Conservation (phyloP, 2,888 invertebrate species). For the Lomographa bimaculata region DNA sequence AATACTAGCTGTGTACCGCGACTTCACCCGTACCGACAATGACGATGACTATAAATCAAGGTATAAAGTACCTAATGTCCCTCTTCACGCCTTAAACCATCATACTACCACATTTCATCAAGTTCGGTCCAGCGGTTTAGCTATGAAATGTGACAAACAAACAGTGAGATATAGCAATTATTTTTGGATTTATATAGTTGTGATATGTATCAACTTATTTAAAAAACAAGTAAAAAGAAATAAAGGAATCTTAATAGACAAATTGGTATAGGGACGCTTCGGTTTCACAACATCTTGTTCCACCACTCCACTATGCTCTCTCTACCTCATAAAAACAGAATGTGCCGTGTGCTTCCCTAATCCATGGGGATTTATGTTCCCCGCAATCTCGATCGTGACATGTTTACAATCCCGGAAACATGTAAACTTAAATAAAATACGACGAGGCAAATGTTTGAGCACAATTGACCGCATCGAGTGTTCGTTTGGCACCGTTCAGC, state of each 20-base stretch:
- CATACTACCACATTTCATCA: too few species aligned
- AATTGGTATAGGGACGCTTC: slow-evolving; percentile 3
- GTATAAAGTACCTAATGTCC: too few species aligned
- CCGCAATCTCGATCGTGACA: slow-evolving; percentile 19
- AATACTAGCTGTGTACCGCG: too few species aligned
- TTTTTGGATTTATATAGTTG: too few species aligned
- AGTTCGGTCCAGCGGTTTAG: too few species aligned
- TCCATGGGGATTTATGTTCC: slow-evolving; percentile 18
- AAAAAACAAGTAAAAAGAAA: too few species aligned
- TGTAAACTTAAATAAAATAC: slow-evolving; percentile 20
- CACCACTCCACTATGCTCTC: slow-evolving; percentile 8
- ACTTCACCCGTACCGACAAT: too few species aligned
- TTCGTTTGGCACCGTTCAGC: slow-evolving; percentile 37
- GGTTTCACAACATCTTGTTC: slow-evolving; percentile 13
- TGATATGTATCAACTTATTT: too few species aligned
- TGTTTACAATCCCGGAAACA: slow-evolving; percentile 22
- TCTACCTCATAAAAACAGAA: slow-evolving; percentile 13
- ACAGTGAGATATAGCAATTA: too few species aligned
- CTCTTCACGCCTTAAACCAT: too few species aligned
- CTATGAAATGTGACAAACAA: too few species aligned
- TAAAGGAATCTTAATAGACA: slow-evolving; percentile 1
- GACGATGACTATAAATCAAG: too few species aligned
- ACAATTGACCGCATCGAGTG: slow-evolving; percentile 41
- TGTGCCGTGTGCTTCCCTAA: slow-evolving; percentile 16
- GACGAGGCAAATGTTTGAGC: slow-evolving; percentile 27